These are phyloP conservation scores for Corbicula japonica DNA, from an alignment of 2,888 invertebrate species.

Conservation along the genomic window DNA sequence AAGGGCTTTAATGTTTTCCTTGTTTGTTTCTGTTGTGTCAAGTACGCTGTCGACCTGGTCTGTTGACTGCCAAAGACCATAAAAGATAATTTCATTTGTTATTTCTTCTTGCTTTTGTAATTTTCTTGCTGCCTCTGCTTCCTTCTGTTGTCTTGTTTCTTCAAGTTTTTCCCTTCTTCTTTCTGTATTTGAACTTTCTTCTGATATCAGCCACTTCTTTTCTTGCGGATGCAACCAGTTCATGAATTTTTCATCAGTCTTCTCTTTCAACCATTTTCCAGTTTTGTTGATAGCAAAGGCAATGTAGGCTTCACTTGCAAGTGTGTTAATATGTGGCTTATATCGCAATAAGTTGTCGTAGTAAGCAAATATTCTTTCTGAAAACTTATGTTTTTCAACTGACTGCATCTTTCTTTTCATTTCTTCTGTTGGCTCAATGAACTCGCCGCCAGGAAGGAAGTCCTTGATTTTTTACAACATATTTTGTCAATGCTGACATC, in stretches of 20 bases:
- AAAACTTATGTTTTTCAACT: conserved; percentile 20
- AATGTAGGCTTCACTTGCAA: conserved; percentile 26
- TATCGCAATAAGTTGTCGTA: conserved; percentile 15
- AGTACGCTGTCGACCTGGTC: background rate
- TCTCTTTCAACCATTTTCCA: background rate
- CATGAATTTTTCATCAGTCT: conserved; percentile 7
- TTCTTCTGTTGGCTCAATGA: background rate
- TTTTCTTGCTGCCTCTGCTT: conserved; percentile 12
- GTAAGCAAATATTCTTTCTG: conserved; percentile 23
- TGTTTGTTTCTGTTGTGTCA: conserved; percentile 4
- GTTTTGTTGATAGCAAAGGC: conserved; percentile 17
- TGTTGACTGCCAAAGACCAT: conserved; percentile 27
- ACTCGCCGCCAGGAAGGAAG: conserved; percentile 14
- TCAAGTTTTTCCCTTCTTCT: conserved; percentile 7
- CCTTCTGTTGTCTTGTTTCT: conserved; percentile 10
- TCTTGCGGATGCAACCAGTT: conserved; percentile 7
- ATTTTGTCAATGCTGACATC: background rate
- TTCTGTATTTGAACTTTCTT: conserved; percentile 13
- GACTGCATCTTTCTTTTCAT: background rate
- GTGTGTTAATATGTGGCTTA: conserved; percentile 23
- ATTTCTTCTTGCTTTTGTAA: conserved; percentile 6
- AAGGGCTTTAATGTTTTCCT: conserved; percentile 18
- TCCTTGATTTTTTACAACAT: conserved; percentile 17
- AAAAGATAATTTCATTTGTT: conserved; percentile 12
- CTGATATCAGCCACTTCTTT: conserved; percentile 6